Percentiles rank a stretch among this genome's conserved stretches.
Evolutionary conservation across 2,888 invertebrate species (phyloP).

Genomic region (Glomeris marginata): DNA sequence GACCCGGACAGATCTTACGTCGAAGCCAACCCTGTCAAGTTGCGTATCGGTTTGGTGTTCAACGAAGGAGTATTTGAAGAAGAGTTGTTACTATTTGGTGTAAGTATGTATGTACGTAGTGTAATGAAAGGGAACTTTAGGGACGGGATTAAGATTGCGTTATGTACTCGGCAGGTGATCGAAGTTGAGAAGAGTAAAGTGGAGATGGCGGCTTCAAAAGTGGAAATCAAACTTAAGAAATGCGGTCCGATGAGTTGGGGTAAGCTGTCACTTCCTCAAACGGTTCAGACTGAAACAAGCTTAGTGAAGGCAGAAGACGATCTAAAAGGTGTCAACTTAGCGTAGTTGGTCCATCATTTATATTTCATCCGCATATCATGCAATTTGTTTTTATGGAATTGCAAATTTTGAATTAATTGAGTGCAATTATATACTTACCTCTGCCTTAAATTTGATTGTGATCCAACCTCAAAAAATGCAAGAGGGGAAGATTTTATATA

Average conservation of each 20-base stretch:
- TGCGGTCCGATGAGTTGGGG: constrained; percentile 70
- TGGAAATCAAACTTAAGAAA: constrained; percentile 82
- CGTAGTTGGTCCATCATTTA: no score
- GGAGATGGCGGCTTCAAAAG: constrained; percentile 71
- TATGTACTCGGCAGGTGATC: constrained; percentile 60
- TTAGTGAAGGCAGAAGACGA: no score
- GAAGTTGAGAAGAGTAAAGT: constrained; percentile 53
- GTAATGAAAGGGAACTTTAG: neutral
- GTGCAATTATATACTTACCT: no score
- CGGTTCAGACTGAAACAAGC: no score
- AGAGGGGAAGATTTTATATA: no score
- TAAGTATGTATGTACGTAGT: no score
- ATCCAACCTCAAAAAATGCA: no score
- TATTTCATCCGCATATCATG: no score
- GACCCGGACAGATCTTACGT: constrained; percentile 58
- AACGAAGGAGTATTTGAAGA: constrained; percentile 61
- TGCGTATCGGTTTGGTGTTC: constrained; percentile 58
- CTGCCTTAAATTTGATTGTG: no score
- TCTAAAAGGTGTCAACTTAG: no score
- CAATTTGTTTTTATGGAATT: no score
- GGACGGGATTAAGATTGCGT: neutral
- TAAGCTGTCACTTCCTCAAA: constrained; percentile 43
- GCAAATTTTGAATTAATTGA: no score
- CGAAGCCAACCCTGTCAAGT: constrained; percentile 66
- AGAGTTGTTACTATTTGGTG: constrained; percentile 67